Evolutionary conservation across 1,140 invertebrate genomes (phyloP), one percentile per base, ranked within the genome.

Genomic region (Scaptomyza pallida): DNA sequence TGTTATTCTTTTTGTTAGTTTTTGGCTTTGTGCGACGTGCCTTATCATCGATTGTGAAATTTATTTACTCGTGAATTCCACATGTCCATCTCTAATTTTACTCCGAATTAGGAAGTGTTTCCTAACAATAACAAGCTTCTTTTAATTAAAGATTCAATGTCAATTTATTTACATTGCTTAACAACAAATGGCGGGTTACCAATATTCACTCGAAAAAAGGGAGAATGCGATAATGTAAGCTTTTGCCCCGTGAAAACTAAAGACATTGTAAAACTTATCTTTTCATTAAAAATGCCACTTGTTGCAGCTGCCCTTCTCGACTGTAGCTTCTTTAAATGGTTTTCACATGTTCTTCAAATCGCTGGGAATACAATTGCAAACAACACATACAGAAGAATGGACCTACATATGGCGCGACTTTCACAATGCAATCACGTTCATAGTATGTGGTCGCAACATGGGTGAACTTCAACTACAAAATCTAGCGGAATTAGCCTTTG

Each of bases 321-420:
- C 95, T 50, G 93, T 96, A 61, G 96, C 95, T n/a, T 95, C 95
- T 2, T 80, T 97, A 16, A 96, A 96, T 93, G 96, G 95, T 5
- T 94, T 97, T n/a, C 95, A 96, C 72, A 95, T 97, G 94, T 97
- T 96, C 92, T 93, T 95, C 1, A 95, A 95, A 83, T 94, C 94
- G 2, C 94, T 96, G 56, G 93, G 94, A 37, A 93, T 95, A 37
- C 92, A 93, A 73, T 86, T 97, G 5, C 85, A 95, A 33, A 93
- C 93, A 17, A 95, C 95, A 0, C 90, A 89, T 4, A 94, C 95
- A 43, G 93, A 95, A 48, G 94, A 96, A 79, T 94, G 95, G 70
- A 94, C 93, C 23, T 91, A 97, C 55, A 92, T 94, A 41, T 97
- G 96, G 96, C 95, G 94, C 79, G 95, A 95, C 85, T 96, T 94